Evolutionary conservation across 1,140 invertebrate genomes (phyloP).

Genomic region (Zaprionus kolodkinae): DNA sequence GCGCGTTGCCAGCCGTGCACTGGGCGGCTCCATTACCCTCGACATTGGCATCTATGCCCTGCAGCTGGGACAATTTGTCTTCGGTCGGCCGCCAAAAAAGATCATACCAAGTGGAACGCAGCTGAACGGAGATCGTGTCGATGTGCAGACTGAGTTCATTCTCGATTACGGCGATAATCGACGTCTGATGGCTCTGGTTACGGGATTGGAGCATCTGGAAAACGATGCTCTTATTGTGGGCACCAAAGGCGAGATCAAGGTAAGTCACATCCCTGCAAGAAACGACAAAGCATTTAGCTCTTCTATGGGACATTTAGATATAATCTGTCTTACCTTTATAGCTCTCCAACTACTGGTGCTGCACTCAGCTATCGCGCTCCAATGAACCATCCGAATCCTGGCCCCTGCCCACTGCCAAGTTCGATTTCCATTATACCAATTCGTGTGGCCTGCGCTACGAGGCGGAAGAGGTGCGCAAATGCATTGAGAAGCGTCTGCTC

Average conservation of each 20-base stretch:
- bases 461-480: slow-evolving; percentile 89
- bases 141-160: slow-evolving; percentile 87
- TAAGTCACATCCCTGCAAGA: not conserved
- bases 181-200: slow-evolving; percentile 86
- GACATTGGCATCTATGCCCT: slow-evolving; percentile 93
- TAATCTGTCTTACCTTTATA: slow-evolving; percentile 33
- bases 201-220: slow-evolving; percentile 85
- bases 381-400: slow-evolving; percentile 85
- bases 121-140: slow-evolving; percentile 89
- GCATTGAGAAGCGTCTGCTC: slow-evolving; percentile 87
- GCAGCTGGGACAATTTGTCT: slow-evolving; percentile 90
- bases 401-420: slow-evolving; percentile 85
- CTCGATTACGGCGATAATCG: slow-evolving; percentile 88
- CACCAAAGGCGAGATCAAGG: slow-evolving; percentile 87
- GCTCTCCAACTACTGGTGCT: slow-evolving; percentile 84
- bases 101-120: slow-evolving; percentile 87
- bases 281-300: not conserved
- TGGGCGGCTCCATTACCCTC: slow-evolving; percentile 92
- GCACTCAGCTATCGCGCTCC: slow-evolving; percentile 54
- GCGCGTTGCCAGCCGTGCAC: slow-evolving; percentile 52
- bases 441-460: slow-evolving; percentile 90
- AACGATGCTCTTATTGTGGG: slow-evolving; percentile 88
- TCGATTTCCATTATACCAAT: slow-evolving; percentile 87
- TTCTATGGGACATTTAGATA: not conserved
- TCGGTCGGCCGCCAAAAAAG: slow-evolving; percentile 87